Evolutionary conservation across 37 sponge, comb jelly and placozoan genomes (phyloP).

Genomic region (Beroe forskalii): DNA sequence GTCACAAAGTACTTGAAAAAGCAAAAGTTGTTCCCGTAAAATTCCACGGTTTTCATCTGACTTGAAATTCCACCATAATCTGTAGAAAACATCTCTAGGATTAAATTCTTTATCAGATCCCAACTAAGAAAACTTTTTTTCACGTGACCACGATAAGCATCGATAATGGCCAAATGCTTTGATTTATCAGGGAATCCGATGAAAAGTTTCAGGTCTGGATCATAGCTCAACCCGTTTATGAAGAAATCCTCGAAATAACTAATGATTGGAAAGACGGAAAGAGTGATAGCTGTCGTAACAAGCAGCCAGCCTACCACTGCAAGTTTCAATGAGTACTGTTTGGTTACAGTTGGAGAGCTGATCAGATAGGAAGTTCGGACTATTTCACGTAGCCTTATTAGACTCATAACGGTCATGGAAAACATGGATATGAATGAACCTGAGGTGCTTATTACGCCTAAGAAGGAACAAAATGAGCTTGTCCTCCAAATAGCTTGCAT

Average conservation of each 20-base stretch:
- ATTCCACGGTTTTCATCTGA: neutral
- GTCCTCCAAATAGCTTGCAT: neutral
- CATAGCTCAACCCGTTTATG: neutral
- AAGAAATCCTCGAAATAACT: neutral
- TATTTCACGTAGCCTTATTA: neutral
- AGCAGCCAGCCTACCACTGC: neutral
- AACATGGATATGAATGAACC: neutral
- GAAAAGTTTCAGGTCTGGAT: neutral
- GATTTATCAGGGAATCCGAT: neutral
- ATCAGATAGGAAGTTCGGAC: neutral
- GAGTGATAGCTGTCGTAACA: neutral
- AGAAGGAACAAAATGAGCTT: neutral
- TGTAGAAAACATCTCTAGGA: neutral
- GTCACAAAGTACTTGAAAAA: neutral
- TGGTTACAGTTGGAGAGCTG: neutral
- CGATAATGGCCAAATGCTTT: neutral
- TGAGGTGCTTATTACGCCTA: neutral
- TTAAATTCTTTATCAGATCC: neutral
- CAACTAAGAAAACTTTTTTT: neutral
- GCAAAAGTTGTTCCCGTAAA: neutral
- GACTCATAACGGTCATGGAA: neutral
- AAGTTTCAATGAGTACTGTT: neutral
- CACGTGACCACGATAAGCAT: conserved; percentile 2
- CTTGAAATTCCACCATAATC: neutral
- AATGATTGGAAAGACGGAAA: neutral